A percentile compares a stretch with the other conserved stretches of the same genome.
Evolutionary conservation across 2,797 vertebrate species (phyloP).

Genomic region (Gallirallus australis): DNA sequence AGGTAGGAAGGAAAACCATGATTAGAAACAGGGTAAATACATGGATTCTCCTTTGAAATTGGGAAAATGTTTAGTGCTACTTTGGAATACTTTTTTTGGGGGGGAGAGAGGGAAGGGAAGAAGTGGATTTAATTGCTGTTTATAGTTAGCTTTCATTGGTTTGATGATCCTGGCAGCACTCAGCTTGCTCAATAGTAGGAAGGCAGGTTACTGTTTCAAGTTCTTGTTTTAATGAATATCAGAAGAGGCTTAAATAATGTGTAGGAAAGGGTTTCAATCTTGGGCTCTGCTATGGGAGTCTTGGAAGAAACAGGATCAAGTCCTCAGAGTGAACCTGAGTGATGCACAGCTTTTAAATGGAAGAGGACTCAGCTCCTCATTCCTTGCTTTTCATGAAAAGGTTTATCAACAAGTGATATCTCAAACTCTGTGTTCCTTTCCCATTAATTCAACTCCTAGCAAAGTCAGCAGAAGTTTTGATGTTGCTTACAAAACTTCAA

Average conservation of each 20-base stretch:
- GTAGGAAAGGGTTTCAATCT: not conserved
- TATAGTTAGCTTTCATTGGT: not conserved
- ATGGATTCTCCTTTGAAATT: not conserved
- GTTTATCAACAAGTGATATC: not conserved
- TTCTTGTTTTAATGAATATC: not conserved
- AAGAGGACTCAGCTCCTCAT: not conserved
- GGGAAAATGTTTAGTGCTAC: not conserved
- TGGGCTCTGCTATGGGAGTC: no score
- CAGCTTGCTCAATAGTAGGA: not conserved
- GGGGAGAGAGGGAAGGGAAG: no score
- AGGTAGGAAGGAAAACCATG: not conserved
- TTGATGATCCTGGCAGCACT: not conserved
- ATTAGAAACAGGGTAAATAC: not conserved
- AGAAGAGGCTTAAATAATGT: not conserved
- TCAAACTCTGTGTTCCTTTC: not conserved
- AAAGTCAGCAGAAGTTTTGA: not conserved
- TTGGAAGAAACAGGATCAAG: not conserved
- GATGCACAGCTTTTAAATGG: slow-evolving; percentile 13
- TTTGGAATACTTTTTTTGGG: not conserved
- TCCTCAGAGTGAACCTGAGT: not conserved
- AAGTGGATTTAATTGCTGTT: not conserved
- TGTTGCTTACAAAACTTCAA: not conserved
- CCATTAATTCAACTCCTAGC: not conserved
- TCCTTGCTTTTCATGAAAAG: not conserved
- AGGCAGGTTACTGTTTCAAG: not conserved